Evolutionary conservation across 2,888 invertebrate genomes (phyloP).

Genomic region (Dione juno): DNA sequence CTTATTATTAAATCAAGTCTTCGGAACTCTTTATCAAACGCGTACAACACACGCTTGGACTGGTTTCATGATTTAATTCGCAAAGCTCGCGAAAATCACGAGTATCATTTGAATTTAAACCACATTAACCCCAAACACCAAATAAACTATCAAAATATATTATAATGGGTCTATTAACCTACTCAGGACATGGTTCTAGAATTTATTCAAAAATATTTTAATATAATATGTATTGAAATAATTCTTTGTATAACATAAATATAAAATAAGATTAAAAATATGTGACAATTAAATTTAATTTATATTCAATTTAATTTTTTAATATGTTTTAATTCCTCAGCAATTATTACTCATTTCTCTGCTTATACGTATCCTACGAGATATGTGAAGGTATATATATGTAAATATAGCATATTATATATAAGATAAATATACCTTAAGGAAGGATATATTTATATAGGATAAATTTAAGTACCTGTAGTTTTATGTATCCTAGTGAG

Average conservation of each 20-base stretch:
- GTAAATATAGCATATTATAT: too few relatives aligned
- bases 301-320: too few relatives aligned
- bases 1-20: background rate
- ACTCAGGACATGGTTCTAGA: background rate
- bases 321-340: background rate
- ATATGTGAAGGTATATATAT: too few relatives aligned
- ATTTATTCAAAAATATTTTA: background rate
- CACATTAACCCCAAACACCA: conserved; percentile 28
- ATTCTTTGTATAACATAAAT: background rate
- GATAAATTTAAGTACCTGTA: too few relatives aligned
- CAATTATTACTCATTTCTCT: too few relatives aligned
- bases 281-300: too few relatives aligned
- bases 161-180: conserved; percentile 35
- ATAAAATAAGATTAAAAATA: background rate
- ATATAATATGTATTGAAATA: background rate
- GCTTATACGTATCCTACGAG: too few relatives aligned
- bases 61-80: conserved; percentile 17
- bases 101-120: conserved; percentile 17
- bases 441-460: too few relatives aligned
- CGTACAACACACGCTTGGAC: conserved; percentile 9
- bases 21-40: background rate
- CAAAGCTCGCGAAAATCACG: conserved; percentile 18
- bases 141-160: conserved; percentile 22
- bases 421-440: too few relatives aligned
- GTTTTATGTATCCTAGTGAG: too few relatives aligned